Conservation (phyloP, 1,140 invertebrate species). For the Tachypleus tridentatus region DNA sequence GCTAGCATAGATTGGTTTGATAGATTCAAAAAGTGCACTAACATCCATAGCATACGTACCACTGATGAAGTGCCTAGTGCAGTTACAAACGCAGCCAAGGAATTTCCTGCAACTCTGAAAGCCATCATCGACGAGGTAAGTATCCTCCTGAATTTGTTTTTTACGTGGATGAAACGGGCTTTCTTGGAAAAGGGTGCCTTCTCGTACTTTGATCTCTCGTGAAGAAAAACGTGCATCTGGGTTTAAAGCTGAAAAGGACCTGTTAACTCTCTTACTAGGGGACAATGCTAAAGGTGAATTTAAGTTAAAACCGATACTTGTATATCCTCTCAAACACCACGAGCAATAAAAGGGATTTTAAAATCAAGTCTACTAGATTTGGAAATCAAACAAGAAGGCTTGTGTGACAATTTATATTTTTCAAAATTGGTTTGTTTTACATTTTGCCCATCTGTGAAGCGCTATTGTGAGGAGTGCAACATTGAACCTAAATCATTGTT, state of each 20-base stretch:
- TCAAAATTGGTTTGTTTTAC: constrained; percentile 29
- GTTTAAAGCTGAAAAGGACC: constrained; percentile 36
- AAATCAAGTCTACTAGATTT: constrained; percentile 31
- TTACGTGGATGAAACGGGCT: constrained; percentile 34
- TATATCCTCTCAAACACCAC: constrained; percentile 30
- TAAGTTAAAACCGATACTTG: constrained; percentile 34
- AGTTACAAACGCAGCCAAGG: constrained; percentile 6
- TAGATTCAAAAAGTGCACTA: not conserved
- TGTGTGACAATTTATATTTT: constrained; percentile 33
- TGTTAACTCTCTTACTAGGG: constrained; percentile 34
- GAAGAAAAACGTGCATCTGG: constrained; percentile 32
- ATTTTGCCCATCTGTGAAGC: constrained; percentile 8
- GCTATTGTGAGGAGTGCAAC: constrained; percentile 14
- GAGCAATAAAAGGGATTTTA: constrained; percentile 31
- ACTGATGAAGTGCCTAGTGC: not conserved
- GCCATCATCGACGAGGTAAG: constrained; percentile 24
- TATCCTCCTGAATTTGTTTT: constrained; percentile 33
- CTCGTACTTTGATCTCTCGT: constrained; percentile 31
- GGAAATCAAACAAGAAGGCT: constrained; percentile 32
- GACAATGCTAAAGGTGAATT: constrained; percentile 33
- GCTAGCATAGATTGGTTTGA: not conserved
- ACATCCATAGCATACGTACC: constrained; percentile 1
- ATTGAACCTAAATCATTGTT: constrained; percentile 16
- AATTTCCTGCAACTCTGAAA: constrained; percentile 27
- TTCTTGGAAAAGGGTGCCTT: constrained; percentile 38